phyloP scores from a whole-genome alignment of 1,140 invertebrate species.

The Leptinotarsa undecemlineata region DNA sequence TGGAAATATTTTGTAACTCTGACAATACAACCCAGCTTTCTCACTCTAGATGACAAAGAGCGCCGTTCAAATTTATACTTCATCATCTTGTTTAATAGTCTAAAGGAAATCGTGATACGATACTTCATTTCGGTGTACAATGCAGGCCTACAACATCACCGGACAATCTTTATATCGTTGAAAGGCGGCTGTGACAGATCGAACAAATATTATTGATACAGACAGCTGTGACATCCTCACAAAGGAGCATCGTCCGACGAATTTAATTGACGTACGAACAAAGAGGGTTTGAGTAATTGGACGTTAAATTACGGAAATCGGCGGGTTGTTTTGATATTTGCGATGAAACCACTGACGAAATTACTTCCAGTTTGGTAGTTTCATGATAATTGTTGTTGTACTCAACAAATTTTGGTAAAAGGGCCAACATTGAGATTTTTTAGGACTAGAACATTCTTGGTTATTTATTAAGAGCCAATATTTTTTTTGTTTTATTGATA shows the following conservation, averaged over 20 bases:
- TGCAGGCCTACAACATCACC: neutral
- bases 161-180: conserved; percentile 24
- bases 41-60: neutral
- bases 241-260: conserved; percentile 28
- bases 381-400: no score
- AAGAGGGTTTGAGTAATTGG: conserved; percentile 32
- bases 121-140: conserved; percentile 12
- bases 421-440: no score
- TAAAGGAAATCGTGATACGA: conserved; percentile 35
- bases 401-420: no score
- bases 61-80: conserved; percentile 8
- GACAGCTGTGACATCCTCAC: conserved; percentile 27
- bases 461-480: no score
- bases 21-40: no score
- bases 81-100: conserved; percentile 40
- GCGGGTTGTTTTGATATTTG: neutral
- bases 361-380: no score
- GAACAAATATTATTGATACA: conserved; percentile 26
- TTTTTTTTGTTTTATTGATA: no score
- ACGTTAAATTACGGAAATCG: conserved; percentile 22
- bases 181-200: conserved; percentile 31
- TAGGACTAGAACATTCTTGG: no score
- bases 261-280: conserved; percentile 36
- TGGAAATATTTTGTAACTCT: no score
- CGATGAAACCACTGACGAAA: no score